A percentile compares a stretch with the other conserved stretches of the same genome.
Conservation (phyloP, 2,888 invertebrate genomes). For the Cryptophagus acutangulus region DNA sequence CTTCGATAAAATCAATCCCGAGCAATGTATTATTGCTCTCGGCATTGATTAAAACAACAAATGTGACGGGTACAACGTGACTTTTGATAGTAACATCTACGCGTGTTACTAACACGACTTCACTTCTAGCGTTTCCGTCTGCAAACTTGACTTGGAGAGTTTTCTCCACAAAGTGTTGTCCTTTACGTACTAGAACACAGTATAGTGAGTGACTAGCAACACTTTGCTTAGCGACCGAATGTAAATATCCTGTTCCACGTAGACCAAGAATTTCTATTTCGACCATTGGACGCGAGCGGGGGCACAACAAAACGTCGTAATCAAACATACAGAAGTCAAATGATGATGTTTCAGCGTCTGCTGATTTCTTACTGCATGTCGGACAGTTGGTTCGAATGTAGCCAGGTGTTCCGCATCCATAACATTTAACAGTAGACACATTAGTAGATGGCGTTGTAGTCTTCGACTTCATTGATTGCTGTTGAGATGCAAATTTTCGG, state of each 20-base stretch:
- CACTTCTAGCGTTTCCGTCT: conserved; percentile 10
- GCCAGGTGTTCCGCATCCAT: conserved; percentile 9
- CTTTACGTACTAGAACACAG: conserved; percentile 11
- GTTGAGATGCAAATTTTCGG: conserved; percentile 8
- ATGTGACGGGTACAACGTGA: conserved; percentile 8
- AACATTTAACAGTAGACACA: conserved; percentile 3
- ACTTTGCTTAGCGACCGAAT: conserved; percentile 17
- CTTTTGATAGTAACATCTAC: conserved; percentile 9
- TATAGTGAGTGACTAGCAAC: too few relatives aligned
- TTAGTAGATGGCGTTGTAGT: background rate
- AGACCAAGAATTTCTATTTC: conserved; percentile 10
- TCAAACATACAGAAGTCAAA: conserved; percentile 11
- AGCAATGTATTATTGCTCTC: conserved; percentile 10
- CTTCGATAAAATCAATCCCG: conserved; percentile 15
- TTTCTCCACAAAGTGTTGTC: conserved; percentile 7
- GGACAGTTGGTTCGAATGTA: conserved; percentile 10
- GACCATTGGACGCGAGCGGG: conserved; percentile 9
- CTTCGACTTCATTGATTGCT: too few relatives aligned
- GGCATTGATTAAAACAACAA: conserved; percentile 13
- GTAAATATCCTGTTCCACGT: conserved; percentile 10
- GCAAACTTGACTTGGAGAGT: conserved; percentile 9
- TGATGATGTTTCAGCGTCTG: conserved; percentile 5
- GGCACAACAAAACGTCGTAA: conserved; percentile 2
- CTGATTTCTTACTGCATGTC: background rate
- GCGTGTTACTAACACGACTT: conserved; percentile 9